Evolutionary conservation across 2,113 vertebrate genomes (phyloP).

Genomic region (Rhinichthys klamathensis): DNA sequence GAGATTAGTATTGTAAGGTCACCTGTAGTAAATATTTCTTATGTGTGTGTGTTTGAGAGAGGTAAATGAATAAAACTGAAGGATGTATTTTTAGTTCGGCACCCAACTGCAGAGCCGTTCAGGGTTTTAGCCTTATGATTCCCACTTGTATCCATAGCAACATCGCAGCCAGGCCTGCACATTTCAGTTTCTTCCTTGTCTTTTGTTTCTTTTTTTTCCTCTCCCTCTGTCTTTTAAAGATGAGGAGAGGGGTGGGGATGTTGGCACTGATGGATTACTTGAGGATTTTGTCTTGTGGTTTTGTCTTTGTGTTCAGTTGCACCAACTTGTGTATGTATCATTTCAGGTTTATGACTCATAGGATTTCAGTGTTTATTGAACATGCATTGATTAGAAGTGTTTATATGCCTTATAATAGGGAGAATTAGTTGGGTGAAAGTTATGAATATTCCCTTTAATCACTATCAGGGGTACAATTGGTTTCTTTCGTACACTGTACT

Average conservation of each 20-base stretch:
- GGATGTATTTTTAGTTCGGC: conserved; percentile 16
- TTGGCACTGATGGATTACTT: conserved; percentile 55
- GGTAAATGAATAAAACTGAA: neutral
- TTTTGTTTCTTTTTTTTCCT: neutral
- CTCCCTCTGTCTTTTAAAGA: conserved; percentile 30
- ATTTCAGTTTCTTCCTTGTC: conserved; percentile 22
- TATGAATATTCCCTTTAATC: neutral
- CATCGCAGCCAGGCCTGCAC: conserved; percentile 35
- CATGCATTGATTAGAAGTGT: conserved; percentile 8
- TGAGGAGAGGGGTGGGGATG: conserved; percentile 13
- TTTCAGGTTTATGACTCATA: conserved; percentile 10
- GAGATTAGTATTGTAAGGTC: neutral
- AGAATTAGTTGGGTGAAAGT: neutral
- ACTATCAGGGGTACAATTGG: neutral
- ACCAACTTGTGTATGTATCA: conserved; percentile 33
- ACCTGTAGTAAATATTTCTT: neutral
- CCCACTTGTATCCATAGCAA: conserved; percentile 58
- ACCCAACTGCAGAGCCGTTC: neutral
- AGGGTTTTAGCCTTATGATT: conserved; percentile 8
- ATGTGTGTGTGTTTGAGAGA: neutral
- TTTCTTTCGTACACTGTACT: neutral
- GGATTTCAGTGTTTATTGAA: neutral
- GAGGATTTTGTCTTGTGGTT: conserved; percentile 32
- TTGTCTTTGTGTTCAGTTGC: conserved; percentile 24
- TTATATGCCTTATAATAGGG: neutral